Evolutionary conservation across 2,113 vertebrate genomes (phyloP).

Genomic region (Nipponia nippon): DNA sequence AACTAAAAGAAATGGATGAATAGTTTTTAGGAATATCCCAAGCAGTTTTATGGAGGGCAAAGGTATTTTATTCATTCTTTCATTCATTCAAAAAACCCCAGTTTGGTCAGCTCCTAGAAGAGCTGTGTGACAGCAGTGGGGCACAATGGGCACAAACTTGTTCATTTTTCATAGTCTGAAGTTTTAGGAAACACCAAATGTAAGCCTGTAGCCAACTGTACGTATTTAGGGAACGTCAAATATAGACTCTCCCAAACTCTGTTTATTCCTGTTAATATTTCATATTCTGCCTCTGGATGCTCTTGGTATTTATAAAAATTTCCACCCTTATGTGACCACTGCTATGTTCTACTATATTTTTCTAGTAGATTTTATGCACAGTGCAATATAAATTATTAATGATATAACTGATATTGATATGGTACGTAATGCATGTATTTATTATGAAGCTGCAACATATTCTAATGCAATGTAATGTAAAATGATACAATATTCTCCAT

Average conservation of each 20-base stretch:
- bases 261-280: not conserved
- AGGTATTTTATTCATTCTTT: not conserved
- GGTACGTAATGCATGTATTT: not conserved
- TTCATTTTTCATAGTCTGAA: not conserved
- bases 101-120: not conserved
- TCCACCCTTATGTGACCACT: not conserved
- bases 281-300: not conserved
- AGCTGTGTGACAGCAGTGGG: not conserved
- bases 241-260: not conserved
- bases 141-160: not conserved
- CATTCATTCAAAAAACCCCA: not conserved
- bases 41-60: too few relatives aligned
- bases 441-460: not conserved
- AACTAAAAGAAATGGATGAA: not conserved
- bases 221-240: not conserved
- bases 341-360: not conserved
- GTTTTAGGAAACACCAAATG: not conserved
- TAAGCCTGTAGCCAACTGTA: not conserved
- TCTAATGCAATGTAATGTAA: not conserved
- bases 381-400: not conserved
- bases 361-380: not conserved
- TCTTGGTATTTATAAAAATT: not conserved
- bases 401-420: not conserved
- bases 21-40: not conserved
- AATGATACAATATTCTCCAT: not conserved